phyloP scores from a whole-genome alignment of 2,113 vertebrate species.

The Paracanthobrama guichenoti region DNA sequence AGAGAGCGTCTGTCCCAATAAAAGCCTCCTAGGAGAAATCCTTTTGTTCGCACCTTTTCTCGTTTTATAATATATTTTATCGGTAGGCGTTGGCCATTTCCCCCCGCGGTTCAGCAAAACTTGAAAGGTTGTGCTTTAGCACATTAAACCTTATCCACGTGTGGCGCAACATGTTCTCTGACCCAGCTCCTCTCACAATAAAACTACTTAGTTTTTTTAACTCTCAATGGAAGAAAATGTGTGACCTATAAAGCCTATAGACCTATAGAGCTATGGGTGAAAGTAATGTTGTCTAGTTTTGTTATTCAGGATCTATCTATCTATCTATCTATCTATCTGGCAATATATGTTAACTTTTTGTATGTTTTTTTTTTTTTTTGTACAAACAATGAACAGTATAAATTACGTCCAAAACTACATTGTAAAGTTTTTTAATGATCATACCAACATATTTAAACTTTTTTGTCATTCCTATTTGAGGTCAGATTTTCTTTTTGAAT shows the following conservation, averaged over 20 bases:
- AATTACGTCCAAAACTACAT: not conserved
- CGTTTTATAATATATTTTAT: constrained; percentile 65
- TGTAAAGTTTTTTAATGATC: not conserved
- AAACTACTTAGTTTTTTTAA: constrained; percentile 59
- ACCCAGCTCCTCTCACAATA: constrained; percentile 68
- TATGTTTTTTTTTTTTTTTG: not conserved
- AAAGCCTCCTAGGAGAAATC: constrained; percentile 73
- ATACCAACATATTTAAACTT: not conserved
- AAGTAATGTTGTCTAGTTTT: not conserved
- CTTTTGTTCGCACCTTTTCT: constrained; percentile 75
- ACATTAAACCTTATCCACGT: constrained; percentile 72
- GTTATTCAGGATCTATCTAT: not conserved
- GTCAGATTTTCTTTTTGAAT: not conserved
- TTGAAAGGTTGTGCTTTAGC: constrained; percentile 61
- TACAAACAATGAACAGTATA: not conserved
- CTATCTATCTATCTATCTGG: not conserved
- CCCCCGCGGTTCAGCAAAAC: constrained; percentile 64
- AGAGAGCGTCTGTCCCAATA: constrained; percentile 70
- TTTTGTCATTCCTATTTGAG: not conserved
- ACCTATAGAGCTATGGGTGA: not conserved
- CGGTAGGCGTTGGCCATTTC: constrained; percentile 65
- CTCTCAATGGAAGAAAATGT: constrained; percentile 33
- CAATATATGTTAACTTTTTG: too few relatives aligned
- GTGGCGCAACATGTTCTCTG: constrained; percentile 75
- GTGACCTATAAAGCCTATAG: constrained; percentile 5